Evolutionary conservation across 2,888 invertebrate genomes (phyloP), one percentile per base, ranked within the genome.

Genomic region (Sphecodes monilicornis): DNA sequence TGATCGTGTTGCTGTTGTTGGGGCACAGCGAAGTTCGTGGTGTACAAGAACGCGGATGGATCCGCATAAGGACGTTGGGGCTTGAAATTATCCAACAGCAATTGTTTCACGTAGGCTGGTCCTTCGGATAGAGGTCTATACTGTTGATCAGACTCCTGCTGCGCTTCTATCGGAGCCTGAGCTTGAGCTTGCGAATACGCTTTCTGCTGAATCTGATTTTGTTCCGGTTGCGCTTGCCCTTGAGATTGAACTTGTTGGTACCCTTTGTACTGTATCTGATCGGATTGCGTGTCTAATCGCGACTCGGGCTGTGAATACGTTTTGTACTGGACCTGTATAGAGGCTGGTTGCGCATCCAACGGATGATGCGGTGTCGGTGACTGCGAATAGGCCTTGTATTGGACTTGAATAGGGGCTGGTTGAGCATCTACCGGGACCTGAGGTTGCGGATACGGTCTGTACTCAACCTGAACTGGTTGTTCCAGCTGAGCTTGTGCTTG

Each of bases 41-140:
- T 84, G 71, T 94, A 93, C 13, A 93, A 79, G 82, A 92, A 93
- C 0, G 93, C 92, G 0, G 92, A 78, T 0, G 93, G 94, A 68
- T 94, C 93, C 10, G 92, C 91, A 81, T 94, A 93, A 5, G 93
- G 90, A 26, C 83, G 86, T 57, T 93, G 93, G 0, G 93, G 90
- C 46, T 91, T 89, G 80, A 92, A 93, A 72, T 88, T 88, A 10
- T 92, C 87, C 13, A 86, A 75, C 16, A 94, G 87, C 50, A 94
- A 83, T 70, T 94, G 92, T 71, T 92, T 94, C 32, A 93, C 92
- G 50, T 93, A 89, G 29, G 76, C 16, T 8, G 94, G 94, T 0
- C 92, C 86, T 68, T 91, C 90, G 0, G 92, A 86, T 18, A 91
- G 93, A 0, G 93, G 39, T 1, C 26, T 71, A 32, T 81, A 76